Percentiles rank a stretch among this genome's conserved stretches.
These are phyloP conservation scores for Rhinichthys klamathensis DNA, from an alignment of 2,113 vertebrate species.

Conservation along the genomic window DNA sequence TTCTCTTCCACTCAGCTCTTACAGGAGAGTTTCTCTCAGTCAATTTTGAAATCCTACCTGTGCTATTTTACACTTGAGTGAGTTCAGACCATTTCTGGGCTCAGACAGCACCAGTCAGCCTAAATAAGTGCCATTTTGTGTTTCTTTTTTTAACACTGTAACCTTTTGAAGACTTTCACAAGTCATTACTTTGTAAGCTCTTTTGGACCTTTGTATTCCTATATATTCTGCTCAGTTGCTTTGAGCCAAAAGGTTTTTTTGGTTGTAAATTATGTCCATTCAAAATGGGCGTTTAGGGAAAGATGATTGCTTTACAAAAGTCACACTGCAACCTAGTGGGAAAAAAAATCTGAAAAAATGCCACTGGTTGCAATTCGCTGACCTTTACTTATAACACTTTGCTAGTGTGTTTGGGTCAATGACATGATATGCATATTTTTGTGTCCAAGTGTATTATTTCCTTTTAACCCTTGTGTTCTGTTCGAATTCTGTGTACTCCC, in stretches of 20 bases:
- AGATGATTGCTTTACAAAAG: constrained; percentile 27
- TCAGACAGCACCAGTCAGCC: constrained; percentile 4
- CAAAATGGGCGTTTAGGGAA: constrained; percentile 13
- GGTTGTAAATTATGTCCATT: not conserved
- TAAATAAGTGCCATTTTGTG: constrained; percentile 31
- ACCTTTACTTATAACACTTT: constrained; percentile 48
- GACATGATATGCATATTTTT: too few species aligned
- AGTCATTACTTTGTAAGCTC: constrained; percentile 2
- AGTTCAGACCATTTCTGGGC: constrained; percentile 1
- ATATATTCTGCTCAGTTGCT: not conserved
- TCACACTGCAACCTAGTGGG: constrained; percentile 23
- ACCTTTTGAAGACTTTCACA: constrained; percentile 38
- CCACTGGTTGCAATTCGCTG: constrained; percentile 41
- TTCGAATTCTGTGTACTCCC: too few species aligned
- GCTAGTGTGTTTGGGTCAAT: constrained; percentile 1
- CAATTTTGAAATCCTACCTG: constrained; percentile 39
- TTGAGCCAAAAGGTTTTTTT: not conserved
- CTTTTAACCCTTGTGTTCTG: too few species aligned
- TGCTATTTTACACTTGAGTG: constrained; percentile 46
- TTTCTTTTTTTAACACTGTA: constrained; percentile 12
- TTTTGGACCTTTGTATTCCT: constrained; percentile 3
- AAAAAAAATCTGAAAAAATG: not conserved
- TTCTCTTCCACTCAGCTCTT: constrained; percentile 7
- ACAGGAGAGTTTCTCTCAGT: constrained; percentile 2
- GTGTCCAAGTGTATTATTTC: too few species aligned